phyloP scores from a whole-genome alignment of 1,140 invertebrate genomes.

The Dermatophagoides farinae region DNA sequence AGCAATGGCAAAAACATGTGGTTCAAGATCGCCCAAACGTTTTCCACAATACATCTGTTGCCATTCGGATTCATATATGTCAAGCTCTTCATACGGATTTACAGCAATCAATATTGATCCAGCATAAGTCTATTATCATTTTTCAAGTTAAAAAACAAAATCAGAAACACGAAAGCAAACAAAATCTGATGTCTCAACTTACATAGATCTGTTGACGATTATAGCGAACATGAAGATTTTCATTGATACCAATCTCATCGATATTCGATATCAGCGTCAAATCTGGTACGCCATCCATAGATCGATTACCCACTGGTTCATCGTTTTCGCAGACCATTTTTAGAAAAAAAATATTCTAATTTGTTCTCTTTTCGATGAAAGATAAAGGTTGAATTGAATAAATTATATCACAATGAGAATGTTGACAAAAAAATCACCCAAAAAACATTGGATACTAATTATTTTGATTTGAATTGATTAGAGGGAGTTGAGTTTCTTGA shows the following conservation, averaged over 20 bases:
- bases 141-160: background rate
- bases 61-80: slow-evolving; percentile 64
- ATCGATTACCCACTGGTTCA: slow-evolving; percentile 12
- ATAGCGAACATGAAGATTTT: slow-evolving; percentile 65
- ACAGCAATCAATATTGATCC: slow-evolving; percentile 86
- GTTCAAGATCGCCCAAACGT: slow-evolving; percentile 56
- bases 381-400: too few species aligned
- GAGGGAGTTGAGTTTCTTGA: too few species aligned
- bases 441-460: too few species aligned
- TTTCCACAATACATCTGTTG: slow-evolving; percentile 47
- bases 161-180: background rate
- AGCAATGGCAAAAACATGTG: slow-evolving; percentile 72
- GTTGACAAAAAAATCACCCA: too few species aligned
- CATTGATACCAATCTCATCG: slow-evolving; percentile 71
- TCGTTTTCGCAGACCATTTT: background rate
- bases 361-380: too few species aligned
- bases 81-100: slow-evolving; percentile 81
- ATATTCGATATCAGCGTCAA: slow-evolving; percentile 86
- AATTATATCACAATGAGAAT: too few species aligned
- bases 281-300: slow-evolving; percentile 38
- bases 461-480: too few species aligned
- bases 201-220: slow-evolving; percentile 70
- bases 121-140: slow-evolving; percentile 29
- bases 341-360: background rate
- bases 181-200: slow-evolving; percentile 23